Evolutionary conservation across 64 coral and sea anemone species (phyloP), one percentile per base, ranked within the genome.

Genomic region (Montipora efflorescens): DNA sequence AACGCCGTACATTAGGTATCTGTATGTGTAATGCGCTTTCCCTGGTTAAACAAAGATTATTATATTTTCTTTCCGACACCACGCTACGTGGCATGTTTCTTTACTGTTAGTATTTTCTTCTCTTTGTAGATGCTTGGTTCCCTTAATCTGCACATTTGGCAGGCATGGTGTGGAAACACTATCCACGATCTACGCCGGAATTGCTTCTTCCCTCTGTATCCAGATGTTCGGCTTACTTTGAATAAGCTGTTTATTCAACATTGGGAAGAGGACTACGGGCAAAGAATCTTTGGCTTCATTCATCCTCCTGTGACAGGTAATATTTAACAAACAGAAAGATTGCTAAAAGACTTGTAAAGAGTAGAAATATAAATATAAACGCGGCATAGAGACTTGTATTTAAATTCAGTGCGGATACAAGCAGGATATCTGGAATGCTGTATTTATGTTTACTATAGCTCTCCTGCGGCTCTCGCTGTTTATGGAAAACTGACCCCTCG

Each of bases 151-250:
- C 97, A 99, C 68, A 79, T 99, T 57, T 99, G 97, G 97, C 92
- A 96, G 70, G 97, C 95, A 46, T 99, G 97, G 94, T 99, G 97
- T 90, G 97, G 97, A 0, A 96, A 91, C 52, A 99, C 97, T 12
- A 91, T 94, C 22, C 95, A 94, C 76, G 97, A 99, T 57, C 81
- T 99, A 28, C 83, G 97, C 46, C 80, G 97, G 46, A 99, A 94
- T 53, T 93, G 80, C 47, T 95, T 96, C 84, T 99, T 96, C 74
- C 97, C 97, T 12, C 58, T 91, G 73, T 99, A 90, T 59, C 97
- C 97, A 36, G 97, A 99, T 77, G 46, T 99, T 62, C 91, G 87
- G 15, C 74, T 99, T 47, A 92, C 92, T 67, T 78, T 83, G 5
- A 88, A 90, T 1, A 67, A 84, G 46, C 90, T 99, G 36, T 89